These are phyloP conservation scores for Drosophila sordidula DNA, from an alignment of 2,888 invertebrate genomes.

Conservation along the genomic window DNA sequence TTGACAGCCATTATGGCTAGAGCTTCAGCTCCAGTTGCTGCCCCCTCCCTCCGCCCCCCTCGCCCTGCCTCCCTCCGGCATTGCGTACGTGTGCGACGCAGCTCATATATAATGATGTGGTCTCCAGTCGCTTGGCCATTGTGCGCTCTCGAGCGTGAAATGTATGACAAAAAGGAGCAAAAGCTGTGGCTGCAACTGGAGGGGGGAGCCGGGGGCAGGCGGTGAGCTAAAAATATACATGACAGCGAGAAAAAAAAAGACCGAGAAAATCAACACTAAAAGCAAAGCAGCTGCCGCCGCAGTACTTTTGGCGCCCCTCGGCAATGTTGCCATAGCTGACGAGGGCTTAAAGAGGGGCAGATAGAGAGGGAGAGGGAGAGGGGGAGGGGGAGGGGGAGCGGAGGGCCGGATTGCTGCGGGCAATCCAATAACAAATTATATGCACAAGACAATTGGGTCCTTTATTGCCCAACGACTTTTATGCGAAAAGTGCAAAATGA, in stretches of 20 bases:
- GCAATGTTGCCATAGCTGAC: slow-evolving; percentile 22
- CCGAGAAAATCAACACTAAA: slow-evolving; percentile 71
- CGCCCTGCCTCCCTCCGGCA: neutral
- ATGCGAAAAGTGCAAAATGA: slow-evolving; percentile 81
- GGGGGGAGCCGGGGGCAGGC: neutral
- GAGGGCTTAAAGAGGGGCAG: slow-evolving; percentile 18
- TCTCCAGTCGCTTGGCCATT: slow-evolving; percentile 62
- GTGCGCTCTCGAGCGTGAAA: slow-evolving; percentile 72
- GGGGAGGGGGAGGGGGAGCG: neutral
- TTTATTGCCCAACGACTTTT: slow-evolving; percentile 72
- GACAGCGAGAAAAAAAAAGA: slow-evolving; percentile 23
- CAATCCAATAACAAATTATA: slow-evolving; percentile 79
- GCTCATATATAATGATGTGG: slow-evolving; percentile 70
- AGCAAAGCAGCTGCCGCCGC: slow-evolving; percentile 44
- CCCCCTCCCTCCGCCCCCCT: neutral
- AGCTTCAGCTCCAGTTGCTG: slow-evolving; percentile 23
- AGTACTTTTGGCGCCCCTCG: slow-evolving; percentile 8
- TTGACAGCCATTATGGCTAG: slow-evolving; percentile 44
- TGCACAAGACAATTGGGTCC: slow-evolving; percentile 79
- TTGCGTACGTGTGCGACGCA: slow-evolving; percentile 47
- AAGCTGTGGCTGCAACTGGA: slow-evolving; percentile 14
- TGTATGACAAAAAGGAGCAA: slow-evolving; percentile 75
- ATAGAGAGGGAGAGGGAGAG: neutral
- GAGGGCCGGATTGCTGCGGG: slow-evolving; percentile 14
- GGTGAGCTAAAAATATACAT: slow-evolving; percentile 59